phyloP scores from a whole-genome alignment of 2,888 invertebrate genomes.

The Platerodrilus igneus region DNA sequence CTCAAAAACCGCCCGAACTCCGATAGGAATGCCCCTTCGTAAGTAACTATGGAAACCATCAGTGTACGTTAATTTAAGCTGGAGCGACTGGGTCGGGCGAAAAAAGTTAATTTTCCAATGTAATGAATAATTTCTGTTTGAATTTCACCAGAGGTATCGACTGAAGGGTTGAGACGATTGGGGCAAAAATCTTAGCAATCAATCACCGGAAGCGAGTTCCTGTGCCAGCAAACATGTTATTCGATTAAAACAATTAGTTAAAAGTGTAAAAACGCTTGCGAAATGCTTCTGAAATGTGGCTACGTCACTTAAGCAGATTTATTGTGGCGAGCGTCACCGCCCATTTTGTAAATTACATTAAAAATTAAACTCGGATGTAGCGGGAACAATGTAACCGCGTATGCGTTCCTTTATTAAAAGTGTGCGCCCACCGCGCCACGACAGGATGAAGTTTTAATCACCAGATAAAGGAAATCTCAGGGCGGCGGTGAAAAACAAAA shows the following conservation, averaged over 20 bases:
- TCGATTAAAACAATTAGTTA: conserved; percentile 41
- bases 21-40: conserved; percentile 36
- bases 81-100: conserved; percentile 33
- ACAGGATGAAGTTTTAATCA: conserved; percentile 52
- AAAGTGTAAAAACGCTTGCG: conserved; percentile 28
- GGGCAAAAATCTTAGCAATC: conserved; percentile 29
- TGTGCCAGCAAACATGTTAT: conserved; percentile 32
- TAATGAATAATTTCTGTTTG: conserved; percentile 44
- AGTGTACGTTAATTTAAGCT: conserved; percentile 36
- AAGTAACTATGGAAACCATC: conserved; percentile 33
- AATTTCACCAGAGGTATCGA: conserved; percentile 37
- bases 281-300: conserved; percentile 24
- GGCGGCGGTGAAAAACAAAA: conserved; percentile 46
- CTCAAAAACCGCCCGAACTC: conserved; percentile 37
- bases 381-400: conserved; percentile 40
- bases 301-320: conserved; percentile 28
- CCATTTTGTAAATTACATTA: conserved; percentile 45
- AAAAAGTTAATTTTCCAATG: conserved; percentile 46
- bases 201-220: conserved; percentile 30
- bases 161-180: conserved; percentile 33
- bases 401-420: conserved; percentile 46
- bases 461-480: conserved; percentile 49
- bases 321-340: conserved; percentile 30
- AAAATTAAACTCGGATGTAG: conserved; percentile 41
- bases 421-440: conserved; percentile 44